Percentiles rank a stretch among this genome's conserved stretches.
These are phyloP conservation scores for Garra rufa DNA, from an alignment of 2,113 vertebrate genomes.

Conservation along the genomic window DNA sequence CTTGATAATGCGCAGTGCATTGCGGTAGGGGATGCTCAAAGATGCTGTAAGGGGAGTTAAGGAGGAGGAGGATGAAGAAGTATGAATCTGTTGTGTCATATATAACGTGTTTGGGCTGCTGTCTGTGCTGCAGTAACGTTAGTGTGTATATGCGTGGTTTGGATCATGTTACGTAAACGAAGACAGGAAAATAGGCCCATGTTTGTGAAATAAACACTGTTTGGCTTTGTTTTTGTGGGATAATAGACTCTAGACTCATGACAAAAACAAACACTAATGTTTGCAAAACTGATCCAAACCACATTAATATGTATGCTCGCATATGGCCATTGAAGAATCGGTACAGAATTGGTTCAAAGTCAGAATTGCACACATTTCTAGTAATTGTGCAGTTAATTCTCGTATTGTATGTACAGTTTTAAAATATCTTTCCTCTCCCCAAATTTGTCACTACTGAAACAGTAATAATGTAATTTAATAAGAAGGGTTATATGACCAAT, in stretches of 20 bases:
- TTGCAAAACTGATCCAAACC: background rate
- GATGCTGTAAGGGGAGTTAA: background rate
- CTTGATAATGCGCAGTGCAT: conserved; percentile 43
- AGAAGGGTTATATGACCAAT: no score
- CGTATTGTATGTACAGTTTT: no score
- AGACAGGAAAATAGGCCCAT: background rate
- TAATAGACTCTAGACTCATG: background rate
- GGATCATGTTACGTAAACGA: conserved; percentile 7
- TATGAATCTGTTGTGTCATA: conserved; percentile 25
- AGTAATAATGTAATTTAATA: no score
- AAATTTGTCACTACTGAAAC: no score
- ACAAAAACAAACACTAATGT: background rate
- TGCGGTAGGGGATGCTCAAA: background rate
- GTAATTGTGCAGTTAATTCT: no score
- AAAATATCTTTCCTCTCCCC: no score
- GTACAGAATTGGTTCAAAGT: no score
- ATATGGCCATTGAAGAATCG: background rate
- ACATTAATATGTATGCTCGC: background rate
- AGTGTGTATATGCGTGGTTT: background rate
- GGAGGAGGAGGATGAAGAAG: background rate
- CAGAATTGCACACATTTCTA: no score
- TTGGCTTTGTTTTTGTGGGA: background rate
- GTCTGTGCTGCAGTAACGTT: conserved; percentile 43
- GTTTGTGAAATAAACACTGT: background rate
- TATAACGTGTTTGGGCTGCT: conserved; percentile 23